phyloP scores from a whole-genome alignment of 1,140 invertebrate species.

The Drosophila yakuba region DNA sequence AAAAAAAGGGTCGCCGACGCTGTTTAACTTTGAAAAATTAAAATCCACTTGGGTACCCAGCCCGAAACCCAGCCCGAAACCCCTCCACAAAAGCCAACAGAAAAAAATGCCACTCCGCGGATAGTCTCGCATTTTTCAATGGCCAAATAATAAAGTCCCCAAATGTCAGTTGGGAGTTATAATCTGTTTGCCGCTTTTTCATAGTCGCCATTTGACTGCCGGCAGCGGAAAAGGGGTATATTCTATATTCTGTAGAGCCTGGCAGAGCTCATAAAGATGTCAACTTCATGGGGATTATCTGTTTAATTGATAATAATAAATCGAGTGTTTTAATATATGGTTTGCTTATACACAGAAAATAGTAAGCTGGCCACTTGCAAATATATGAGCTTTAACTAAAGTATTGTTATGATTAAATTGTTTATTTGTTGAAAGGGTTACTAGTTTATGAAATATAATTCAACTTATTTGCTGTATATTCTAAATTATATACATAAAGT shows the following conservation, averaged over 20 bases:
- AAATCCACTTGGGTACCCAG: constrained; percentile 75
- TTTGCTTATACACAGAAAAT: no score
- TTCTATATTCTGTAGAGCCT: neutral
- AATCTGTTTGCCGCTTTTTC: constrained; percentile 82
- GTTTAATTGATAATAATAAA: neutral
- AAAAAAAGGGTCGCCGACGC: constrained; percentile 59
- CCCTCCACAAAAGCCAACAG: neutral
- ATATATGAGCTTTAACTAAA: no score
- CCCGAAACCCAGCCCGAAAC: neutral
- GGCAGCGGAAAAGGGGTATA: constrained; percentile 29
- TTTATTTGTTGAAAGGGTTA: no score
- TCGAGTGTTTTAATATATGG: neutral
- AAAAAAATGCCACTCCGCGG: constrained; percentile 23
- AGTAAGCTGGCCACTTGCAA: no score
- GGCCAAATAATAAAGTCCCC: constrained; percentile 80
- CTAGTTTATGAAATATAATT: no score
- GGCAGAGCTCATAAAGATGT: neutral
- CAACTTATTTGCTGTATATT: no score
- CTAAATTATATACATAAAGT: neutral
- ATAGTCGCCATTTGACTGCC: constrained; percentile 69
- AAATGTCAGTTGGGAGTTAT: constrained; percentile 79
- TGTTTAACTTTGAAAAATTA: constrained; percentile 82
- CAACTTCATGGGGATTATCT: neutral
- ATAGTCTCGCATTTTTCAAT: constrained; percentile 74
- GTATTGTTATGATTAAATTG: no score